phyloP scores from a whole-genome alignment of 2,113 vertebrate genomes.

The Psophia crepitans region DNA sequence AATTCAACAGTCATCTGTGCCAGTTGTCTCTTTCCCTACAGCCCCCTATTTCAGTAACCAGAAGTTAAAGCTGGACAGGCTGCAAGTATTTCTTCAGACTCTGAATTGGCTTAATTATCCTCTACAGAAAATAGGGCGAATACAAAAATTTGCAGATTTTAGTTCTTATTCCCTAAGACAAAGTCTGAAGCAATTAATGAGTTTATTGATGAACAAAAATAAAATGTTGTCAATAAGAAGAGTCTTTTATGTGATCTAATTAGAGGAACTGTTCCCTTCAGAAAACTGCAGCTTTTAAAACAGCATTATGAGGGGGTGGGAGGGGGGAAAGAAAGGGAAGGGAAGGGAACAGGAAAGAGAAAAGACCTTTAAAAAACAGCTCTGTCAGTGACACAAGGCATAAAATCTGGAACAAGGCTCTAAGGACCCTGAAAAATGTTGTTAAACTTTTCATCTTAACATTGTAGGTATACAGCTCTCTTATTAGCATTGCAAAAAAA shows the following conservation, averaged over 20 bases:
- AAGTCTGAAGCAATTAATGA: constrained; percentile 10
- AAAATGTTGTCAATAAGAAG: not conserved
- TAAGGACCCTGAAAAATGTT: not conserved
- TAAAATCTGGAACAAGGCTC: not conserved
- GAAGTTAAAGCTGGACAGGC: not conserved
- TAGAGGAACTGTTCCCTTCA: not conserved
- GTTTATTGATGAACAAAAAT: constrained; percentile 27
- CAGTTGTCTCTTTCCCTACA: not conserved
- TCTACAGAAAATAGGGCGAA: not conserved
- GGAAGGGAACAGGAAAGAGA: too few species aligned
- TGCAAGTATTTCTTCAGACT: not conserved
- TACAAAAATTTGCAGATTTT: not conserved
- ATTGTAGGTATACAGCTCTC: not conserved
- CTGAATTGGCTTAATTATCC: not conserved
- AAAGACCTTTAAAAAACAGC: fast-evolving
- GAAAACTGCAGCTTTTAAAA: not conserved
- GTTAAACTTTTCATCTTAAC: not conserved
- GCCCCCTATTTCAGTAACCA: not conserved
- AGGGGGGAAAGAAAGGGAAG: too few species aligned
- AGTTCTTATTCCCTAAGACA: not conserved
- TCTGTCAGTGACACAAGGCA: not conserved
- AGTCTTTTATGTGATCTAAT: not conserved
- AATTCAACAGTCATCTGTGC: not conserved
- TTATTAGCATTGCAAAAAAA: not conserved
- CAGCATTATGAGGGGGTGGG: not conserved